Evolutionary conservation across 1,140 invertebrate genomes (phyloP).

Genomic region (Daktulosphaira vitifoliae): DNA sequence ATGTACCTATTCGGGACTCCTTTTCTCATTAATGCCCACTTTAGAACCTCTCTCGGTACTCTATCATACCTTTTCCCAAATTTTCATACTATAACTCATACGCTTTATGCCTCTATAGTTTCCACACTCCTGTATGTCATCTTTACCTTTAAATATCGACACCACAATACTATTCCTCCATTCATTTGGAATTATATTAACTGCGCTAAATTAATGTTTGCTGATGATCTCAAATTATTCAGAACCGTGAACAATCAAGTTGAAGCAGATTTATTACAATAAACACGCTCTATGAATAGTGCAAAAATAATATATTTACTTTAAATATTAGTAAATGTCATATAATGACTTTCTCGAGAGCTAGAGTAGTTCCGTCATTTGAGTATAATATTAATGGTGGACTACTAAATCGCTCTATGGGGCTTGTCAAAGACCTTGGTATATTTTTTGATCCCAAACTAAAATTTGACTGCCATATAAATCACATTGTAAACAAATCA

Average conservation of each 20-base stretch:
- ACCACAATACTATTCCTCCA: too few species aligned
- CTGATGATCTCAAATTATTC: too few species aligned
- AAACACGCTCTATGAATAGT: background rate
- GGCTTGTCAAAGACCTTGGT: slow-evolving; percentile 2
- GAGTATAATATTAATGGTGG: background rate
- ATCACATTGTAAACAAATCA: background rate
- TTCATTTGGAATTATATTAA: too few species aligned
- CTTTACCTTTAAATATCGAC: too few species aligned
- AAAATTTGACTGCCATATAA: background rate
- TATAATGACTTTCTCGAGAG: background rate
- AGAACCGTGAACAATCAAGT: background rate
- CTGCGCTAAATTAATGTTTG: too few species aligned
- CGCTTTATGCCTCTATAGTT: too few species aligned
- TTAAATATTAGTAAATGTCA: slow-evolving; percentile 2
- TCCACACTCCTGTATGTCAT: too few species aligned
- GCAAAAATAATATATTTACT: background rate
- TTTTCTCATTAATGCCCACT: too few species aligned
- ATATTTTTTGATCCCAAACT: slow-evolving; percentile 2
- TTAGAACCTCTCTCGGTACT: too few species aligned
- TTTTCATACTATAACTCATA: too few species aligned
- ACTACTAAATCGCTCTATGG: background rate
- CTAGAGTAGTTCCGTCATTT: background rate
- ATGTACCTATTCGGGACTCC: too few species aligned
- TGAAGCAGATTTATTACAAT: background rate
- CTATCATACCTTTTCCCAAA: too few species aligned